A percentile compares a stretch with the other conserved stretches of the same genome.
phyloP scores from a whole-genome alignment of 1,140 invertebrate species.

The Camponotus pennsylvanicus region DNA sequence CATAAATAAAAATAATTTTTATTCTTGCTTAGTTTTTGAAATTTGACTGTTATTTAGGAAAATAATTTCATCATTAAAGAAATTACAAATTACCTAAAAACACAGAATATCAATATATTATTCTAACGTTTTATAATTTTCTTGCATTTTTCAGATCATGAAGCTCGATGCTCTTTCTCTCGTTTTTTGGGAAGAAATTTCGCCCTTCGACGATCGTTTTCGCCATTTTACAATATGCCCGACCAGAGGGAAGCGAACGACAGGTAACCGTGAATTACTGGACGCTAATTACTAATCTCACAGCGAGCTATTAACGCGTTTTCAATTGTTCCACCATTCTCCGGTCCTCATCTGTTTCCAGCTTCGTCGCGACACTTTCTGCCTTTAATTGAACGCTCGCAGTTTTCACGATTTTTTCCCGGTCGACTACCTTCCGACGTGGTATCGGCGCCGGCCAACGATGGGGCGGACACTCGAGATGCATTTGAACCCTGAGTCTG shows the following conservation, averaged over 20 bases:
- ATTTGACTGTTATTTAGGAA: constrained; percentile 9
- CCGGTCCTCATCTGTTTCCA: neutral
- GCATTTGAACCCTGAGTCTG: constrained; percentile 47
- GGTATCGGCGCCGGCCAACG: constrained; percentile 24
- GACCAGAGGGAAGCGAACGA: neutral
- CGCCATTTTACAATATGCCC: neutral
- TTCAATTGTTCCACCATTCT: constrained; percentile 52
- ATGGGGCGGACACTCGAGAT: constrained; percentile 51
- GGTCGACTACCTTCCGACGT: constrained; percentile 29
- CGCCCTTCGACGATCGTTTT: neutral
- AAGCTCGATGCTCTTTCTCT: neutral
- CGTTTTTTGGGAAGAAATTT: neutral
- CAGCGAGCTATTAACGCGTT: constrained; percentile 53
- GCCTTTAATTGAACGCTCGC: constrained; percentile 46
- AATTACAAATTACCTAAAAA: neutral
- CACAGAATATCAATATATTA: constrained; percentile 15
- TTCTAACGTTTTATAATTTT: neutral
- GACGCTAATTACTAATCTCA: constrained; percentile 56
- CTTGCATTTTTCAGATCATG: neutral
- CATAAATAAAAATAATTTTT: constrained; percentile 2
- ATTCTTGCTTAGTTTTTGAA: neutral
- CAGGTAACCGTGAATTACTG: constrained; percentile 50
- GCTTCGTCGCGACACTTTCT: neutral
- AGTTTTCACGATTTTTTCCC: constrained; percentile 49
- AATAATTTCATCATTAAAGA: neutral